Percentiles rank a stretch among this genome's conserved stretches.
phyloP scores from a whole-genome alignment of 2,113 vertebrate species.

The Psilopsiagon aymara region DNA sequence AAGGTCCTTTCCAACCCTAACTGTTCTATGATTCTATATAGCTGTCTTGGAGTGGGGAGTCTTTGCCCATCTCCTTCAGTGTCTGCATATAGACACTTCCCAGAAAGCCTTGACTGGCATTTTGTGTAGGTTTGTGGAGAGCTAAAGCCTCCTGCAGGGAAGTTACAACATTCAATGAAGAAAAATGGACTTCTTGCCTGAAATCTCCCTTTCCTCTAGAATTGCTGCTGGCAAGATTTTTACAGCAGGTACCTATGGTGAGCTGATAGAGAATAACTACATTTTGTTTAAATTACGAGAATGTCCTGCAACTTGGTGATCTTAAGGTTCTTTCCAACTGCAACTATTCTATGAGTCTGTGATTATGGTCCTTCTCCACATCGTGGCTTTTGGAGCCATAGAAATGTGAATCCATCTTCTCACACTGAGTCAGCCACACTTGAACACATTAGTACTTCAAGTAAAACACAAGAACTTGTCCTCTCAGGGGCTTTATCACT shows the following conservation, averaged over 20 bases:
- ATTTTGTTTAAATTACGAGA: not conserved
- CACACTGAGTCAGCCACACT: not conserved
- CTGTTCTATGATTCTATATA: not conserved
- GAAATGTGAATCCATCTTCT: not conserved
- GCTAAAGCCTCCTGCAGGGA: not conserved
- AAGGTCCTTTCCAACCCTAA: not conserved
- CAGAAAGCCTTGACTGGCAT: not conserved
- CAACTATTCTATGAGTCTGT: too few relatives aligned
- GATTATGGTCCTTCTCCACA: not conserved
- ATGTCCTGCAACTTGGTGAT: not conserved
- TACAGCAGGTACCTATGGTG: not conserved
- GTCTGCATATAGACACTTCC: not conserved
- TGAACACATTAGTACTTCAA: not conserved
- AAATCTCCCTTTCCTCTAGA: not conserved
- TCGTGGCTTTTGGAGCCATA: not conserved
- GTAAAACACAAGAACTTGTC: rapidly evolving
- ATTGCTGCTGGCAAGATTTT: not conserved
- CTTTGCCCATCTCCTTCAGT: not conserved
- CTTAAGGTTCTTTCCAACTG: too few relatives aligned
- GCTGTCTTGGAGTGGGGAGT: not conserved
- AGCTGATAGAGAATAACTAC: not conserved
- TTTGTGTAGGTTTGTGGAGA: not conserved
- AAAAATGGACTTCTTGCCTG: not conserved
- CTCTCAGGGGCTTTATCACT: not conserved
- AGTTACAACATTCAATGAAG: not conserved